Base-by-base conservation (phyloP, 1,140 invertebrate species). In the Zaprionus nigranus region DNA sequence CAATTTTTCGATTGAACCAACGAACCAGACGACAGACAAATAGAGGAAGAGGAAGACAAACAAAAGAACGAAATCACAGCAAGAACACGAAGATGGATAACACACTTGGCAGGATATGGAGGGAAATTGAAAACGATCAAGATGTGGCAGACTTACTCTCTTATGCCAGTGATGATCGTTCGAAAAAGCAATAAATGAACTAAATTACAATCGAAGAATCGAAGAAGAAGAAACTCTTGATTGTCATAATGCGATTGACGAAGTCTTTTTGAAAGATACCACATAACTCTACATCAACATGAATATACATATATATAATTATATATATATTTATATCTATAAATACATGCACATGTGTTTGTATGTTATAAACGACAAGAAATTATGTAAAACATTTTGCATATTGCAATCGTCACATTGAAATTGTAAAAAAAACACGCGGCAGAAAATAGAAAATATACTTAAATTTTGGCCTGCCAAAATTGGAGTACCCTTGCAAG, bases 321-420 rank as follows among this genome's bases (percentile, higher is more conserved):
- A 49, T 64, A 71, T 40, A 53, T 26, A 53, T 54, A 56, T 26
- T 38, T 38, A 60, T 34, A 15, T 49, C 5, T 58, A 34, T 53
- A 30, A 34, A 30, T 43, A 51, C 13, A 51, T 67, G 7, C 3
- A 53, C 53, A 61, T 38, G 12, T 62, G 22, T 40, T 43, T 70
- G 36, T 70, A 70, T 56, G 46, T 70, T 30, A 64, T 56, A n/a
- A 62, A 54, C 12, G 36, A 63, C 6, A 38, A 36, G 22, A 28
- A 12, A 67, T 73, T 59, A 66, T 67, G 70, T 67, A 56, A 60
- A 58, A 53, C 13, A 57, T 54, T 40, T 64, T 34, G 43, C 26
- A 43, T 43, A 56, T 54, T 30, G 5, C 67, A 49, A 58, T 38
- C 13, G 22, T 26, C 20, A 46, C 30, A 74, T 43, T 34, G 36